phyloP scores from a whole-genome alignment of 1,140 invertebrate genomes.

The Plutomurus gul region DNA sequence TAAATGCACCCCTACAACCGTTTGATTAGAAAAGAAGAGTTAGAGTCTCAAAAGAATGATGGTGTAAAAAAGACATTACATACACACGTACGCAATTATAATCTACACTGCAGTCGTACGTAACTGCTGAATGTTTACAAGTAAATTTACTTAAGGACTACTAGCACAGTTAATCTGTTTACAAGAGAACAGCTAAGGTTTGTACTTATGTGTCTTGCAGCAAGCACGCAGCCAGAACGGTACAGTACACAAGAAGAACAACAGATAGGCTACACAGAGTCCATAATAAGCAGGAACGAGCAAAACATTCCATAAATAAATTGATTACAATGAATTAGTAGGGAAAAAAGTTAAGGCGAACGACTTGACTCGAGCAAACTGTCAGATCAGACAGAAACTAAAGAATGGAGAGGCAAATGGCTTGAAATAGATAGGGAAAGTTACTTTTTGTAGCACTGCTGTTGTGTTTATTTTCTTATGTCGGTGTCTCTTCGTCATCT shows the following conservation, averaged over 20 bases:
- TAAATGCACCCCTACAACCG: no score
- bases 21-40: background rate
- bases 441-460: no score
- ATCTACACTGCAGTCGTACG: no score
- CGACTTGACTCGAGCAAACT: background rate
- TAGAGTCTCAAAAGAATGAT: background rate
- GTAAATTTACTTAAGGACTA: no score
- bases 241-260: background rate
- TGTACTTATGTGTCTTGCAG: no score
- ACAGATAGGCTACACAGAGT: background rate
- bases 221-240: no score
- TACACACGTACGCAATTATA: background rate
- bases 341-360: background rate
- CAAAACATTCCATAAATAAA: background rate
- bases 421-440: slow-evolving; percentile 1
- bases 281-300: background rate
- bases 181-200: no score
- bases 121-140: no score
- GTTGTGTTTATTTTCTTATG: no score
- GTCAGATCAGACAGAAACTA: background rate
- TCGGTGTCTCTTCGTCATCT: background rate
- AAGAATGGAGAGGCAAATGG: background rate
- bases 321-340: background rate
- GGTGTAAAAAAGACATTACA: background rate
- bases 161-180: no score